Base-by-base conservation (phyloP, 2,113 vertebrate genomes). In the Choloepus hoffmanni region DNA sequence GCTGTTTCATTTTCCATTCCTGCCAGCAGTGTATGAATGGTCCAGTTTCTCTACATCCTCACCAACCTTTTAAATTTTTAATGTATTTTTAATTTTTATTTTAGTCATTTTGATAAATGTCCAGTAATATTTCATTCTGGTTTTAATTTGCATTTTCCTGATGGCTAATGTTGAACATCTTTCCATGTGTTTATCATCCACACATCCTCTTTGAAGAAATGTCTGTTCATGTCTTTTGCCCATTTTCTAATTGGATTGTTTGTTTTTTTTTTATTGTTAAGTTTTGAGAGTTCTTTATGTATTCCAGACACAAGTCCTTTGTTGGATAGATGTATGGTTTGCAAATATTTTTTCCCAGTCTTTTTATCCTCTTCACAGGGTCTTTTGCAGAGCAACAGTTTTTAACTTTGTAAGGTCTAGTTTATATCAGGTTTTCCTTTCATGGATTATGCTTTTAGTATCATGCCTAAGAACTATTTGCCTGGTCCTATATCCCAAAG, bases 211-310 rank as follows among this genome's bases (percentile, higher is more conserved):
- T 15, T 77, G 68, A 30, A 45, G 36, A 82, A 11, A 78, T 53
- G 28, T 65, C 53, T 85, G 55, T 58, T 58, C 26, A 15, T 19
- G 4, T 62, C 21, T 78, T 78, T 48, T n/a, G 28, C 24, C 28
- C 14, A 10, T 89, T 90, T 96, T 74, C 81, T 92, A 48, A 28
- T 5, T 53, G 30, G 68, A 85, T 72, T 36, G 0, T 23, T 88
- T 60, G 30, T 55, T 72, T 70, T 15, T 62, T 74, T 28, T 67
- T 70, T 53, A 26, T 70, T 60, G n/a, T 67, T 40, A n/a, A 36
- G 10, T 73, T 92, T 55, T 81, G 19, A 89, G 7, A 9, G 6
- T 60, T 87, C n/a, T 53, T 81, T 3, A 2, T 26, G 23, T n/a
- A 74, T 19, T 45, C 12, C 68, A 58, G 23, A 55, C 23, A 68